Percentiles rank a stretch among this genome's conserved stretches.
These are phyloP conservation scores for Salvelinus fontinalis DNA, from an alignment of 2,113 vertebrate genomes.

Conservation along the genomic window DNA sequence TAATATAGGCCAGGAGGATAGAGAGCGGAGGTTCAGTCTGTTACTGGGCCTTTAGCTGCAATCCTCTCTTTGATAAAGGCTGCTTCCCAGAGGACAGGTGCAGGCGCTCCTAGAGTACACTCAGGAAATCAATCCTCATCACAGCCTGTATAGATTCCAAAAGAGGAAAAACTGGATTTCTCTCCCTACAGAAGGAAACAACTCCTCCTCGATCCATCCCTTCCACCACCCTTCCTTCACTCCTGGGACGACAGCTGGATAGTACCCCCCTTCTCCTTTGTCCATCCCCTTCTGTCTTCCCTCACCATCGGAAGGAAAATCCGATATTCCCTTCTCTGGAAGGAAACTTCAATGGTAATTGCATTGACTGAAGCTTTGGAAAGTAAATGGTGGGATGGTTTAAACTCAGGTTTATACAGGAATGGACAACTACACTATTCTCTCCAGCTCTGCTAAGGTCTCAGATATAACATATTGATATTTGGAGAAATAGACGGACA, in stretches of 20 bases:
- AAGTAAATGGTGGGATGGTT: background rate
- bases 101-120: background rate
- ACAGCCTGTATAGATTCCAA: background rate
- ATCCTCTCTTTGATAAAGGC: background rate
- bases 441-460: background rate
- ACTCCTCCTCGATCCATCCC: background rate
- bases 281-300: background rate
- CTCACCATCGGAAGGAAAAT: slow-evolving; percentile 1
- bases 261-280: background rate
- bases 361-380: slow-evolving; percentile 38
- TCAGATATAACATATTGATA: background rate
- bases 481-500: background rate
- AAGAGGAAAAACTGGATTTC: background rate
- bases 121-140: slow-evolving; percentile 1
- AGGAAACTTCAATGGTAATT: slow-evolving; percentile 47
- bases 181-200: background rate
- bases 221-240: background rate
- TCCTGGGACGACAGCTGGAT: background rate
- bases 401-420: background rate
- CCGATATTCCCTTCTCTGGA: slow-evolving; percentile 36
- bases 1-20: too few relatives aligned
- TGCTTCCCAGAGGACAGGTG: background rate
- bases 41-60: background rate
- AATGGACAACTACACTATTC: background rate
- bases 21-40: too few relatives aligned